phyloP scores from a whole-genome alignment of 2,797 vertebrate genomes.

The Micropoecilia bifurca region DNA sequence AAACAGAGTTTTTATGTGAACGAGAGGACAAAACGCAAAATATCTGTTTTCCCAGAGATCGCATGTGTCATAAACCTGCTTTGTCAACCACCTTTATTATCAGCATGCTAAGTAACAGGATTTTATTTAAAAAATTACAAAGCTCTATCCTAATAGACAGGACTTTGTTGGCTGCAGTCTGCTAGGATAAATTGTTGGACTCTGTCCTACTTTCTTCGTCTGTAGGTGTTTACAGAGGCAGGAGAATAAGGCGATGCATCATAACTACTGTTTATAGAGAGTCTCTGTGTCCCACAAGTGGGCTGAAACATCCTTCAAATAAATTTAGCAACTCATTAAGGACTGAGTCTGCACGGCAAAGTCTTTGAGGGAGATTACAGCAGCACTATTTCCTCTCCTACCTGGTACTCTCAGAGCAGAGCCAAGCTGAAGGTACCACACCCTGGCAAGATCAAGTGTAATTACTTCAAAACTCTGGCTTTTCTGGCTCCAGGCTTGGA shows the following conservation, averaged over 20 bases:
- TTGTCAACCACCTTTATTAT: conserved; percentile 2
- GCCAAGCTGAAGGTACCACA: conserved; percentile 38
- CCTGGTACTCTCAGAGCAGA: conserved; percentile 41
- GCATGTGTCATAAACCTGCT: conserved; percentile 4
- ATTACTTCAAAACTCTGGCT: conserved; percentile 53
- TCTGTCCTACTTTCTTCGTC: conserved; percentile 57
- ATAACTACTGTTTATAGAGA: conserved; percentile 55
- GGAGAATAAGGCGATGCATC: conserved; percentile 42
- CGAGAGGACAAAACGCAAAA: no score
- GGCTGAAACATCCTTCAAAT: conserved; percentile 71
- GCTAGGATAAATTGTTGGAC: conserved; percentile 36
- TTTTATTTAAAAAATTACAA: background rate
- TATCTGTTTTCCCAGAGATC: no score
- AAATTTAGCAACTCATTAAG: conserved; percentile 72
- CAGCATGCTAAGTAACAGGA: background rate
- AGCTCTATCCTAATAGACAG: conserved; percentile 15
- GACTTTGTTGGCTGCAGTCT: conserved; percentile 11
- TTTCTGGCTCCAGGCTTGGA: conserved; percentile 30
- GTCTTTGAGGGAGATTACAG: conserved; percentile 51
- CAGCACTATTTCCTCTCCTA: conserved; percentile 30
- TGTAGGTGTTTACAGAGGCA: conserved; percentile 38
- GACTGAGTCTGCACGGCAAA: conserved; percentile 38
- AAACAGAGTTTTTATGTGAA: no score
- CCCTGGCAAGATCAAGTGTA: conserved; percentile 41
- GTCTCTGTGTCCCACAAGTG: conserved; percentile 60